These are phyloP conservation scores for Cabera pusaria DNA, from an alignment of 2,888 invertebrate species.

Conservation along the genomic window DNA sequence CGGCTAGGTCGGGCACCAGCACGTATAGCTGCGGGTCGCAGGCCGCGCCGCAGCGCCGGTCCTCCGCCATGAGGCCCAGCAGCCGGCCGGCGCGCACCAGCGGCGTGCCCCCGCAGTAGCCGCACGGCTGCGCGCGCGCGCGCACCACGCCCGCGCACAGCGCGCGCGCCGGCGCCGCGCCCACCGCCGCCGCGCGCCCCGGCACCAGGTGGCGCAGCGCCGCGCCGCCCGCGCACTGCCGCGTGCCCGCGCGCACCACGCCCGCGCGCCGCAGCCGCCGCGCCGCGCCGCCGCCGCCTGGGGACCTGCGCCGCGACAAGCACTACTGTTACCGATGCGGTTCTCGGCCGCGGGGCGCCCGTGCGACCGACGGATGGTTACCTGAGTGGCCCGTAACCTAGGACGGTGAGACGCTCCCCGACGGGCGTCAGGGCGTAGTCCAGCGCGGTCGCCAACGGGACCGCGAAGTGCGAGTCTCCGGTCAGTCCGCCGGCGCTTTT, in stretches of 20 bases:
- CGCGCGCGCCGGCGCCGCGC: slow-evolving; percentile 21
- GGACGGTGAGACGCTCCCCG: slow-evolving; percentile 54
- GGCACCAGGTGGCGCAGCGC: slow-evolving; percentile 44
- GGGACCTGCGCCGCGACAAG: too few relatives aligned
- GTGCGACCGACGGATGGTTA: slow-evolving; percentile 43
- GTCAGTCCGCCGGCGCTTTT: slow-evolving; percentile 43
- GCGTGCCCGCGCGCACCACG: slow-evolving; percentile 32
- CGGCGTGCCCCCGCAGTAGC: slow-evolving; percentile 63
- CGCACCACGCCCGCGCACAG: slow-evolving; percentile 43
- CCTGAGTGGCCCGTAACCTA: slow-evolving; percentile 64
- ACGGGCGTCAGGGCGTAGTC: slow-evolving; percentile 54
- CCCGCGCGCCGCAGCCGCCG: slow-evolving; percentile 39
- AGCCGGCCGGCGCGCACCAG: slow-evolving; percentile 45
- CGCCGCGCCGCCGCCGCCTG: slow-evolving; percentile 30
- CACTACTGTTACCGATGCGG: too few relatives aligned
- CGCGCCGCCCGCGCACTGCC: slow-evolving; percentile 36
- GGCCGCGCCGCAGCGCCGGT: slow-evolving; percentile 50
- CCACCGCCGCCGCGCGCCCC: slow-evolving; percentile 29
- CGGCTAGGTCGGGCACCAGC: slow-evolving; percentile 44
- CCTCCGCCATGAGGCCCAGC: slow-evolving; percentile 51
- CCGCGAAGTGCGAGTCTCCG: slow-evolving; percentile 9
- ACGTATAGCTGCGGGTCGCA: slow-evolving; percentile 62
- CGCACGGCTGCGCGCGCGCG: slow-evolving; percentile 45
- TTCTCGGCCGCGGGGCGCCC: slow-evolving; percentile 29
- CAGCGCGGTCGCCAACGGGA: slow-evolving; percentile 42